A percentile compares a stretch with the other conserved stretches of the same genome.
phyloP scores from a whole-genome alignment of 2,113 vertebrate species.

The Nannospalax galili region DNA sequence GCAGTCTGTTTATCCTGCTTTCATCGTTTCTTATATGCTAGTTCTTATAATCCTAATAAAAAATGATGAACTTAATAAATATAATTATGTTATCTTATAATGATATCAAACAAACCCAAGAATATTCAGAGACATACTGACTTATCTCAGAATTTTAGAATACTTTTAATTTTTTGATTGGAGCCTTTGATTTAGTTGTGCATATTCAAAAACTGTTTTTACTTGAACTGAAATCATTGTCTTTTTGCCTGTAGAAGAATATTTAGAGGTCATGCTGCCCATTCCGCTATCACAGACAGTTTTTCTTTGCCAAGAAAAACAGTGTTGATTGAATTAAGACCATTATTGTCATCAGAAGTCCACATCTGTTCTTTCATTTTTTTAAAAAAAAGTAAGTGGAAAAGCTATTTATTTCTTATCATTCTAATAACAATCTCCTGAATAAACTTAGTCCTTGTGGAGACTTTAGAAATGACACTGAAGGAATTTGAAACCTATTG shows the following conservation, averaged over 20 bases:
- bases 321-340: constrained; percentile 26
- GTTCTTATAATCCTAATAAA: background rate
- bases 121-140: background rate
- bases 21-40: background rate
- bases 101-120: background rate
- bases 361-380: background rate
- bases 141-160: background rate
- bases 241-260: background rate
- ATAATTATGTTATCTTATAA: background rate
- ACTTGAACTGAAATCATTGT: background rate
- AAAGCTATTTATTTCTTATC: background rate
- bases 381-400: background rate
- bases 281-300: background rate
- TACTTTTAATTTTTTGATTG: background rate
- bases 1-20: background rate
- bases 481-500: background rate
- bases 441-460: background rate
- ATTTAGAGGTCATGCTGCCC: background rate
- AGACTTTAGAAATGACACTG: background rate
- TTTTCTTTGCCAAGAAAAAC: constrained; percentile 10
- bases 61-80: background rate
- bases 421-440: background rate
- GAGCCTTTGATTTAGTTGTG: background rate
- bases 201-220: background rate
- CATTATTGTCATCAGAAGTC: background rate